Conservation (phyloP, 2,888 invertebrate genomes). For the Ophioninae sp. region DNA sequence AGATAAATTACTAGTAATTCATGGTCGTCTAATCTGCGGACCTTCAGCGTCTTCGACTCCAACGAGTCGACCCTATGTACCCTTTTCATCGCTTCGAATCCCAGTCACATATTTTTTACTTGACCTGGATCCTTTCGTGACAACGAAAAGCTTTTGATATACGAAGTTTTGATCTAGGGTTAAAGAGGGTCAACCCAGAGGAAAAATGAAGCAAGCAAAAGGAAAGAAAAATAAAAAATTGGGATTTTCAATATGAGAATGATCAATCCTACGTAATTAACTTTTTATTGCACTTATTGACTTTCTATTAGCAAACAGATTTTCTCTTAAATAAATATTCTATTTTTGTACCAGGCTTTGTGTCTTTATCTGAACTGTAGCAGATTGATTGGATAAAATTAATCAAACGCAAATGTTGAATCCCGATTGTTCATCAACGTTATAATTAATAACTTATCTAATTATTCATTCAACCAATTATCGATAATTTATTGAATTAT, state of each 20-base stretch:
- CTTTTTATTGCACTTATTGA: no score
- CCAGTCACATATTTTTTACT: slow-evolving; percentile 38
- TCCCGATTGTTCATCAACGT: no score
- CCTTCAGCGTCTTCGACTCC: slow-evolving; percentile 29
- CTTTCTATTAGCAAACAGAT: no score
- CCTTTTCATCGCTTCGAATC: slow-evolving; percentile 37
- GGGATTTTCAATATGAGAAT: not conserved
- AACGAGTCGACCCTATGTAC: slow-evolving; percentile 18
- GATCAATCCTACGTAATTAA: not conserved
- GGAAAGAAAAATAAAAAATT: not conserved
- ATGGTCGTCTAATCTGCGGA: slow-evolving; percentile 49
- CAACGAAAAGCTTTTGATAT: slow-evolving; percentile 14
- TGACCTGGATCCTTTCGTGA: slow-evolving; percentile 17
- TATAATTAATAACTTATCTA: no score
- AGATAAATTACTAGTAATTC: slow-evolving; percentile 49
- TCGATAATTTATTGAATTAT: no score
- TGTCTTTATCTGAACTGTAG: no score
- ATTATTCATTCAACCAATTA: no score
- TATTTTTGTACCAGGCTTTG: no score
- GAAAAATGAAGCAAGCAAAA: not conserved
- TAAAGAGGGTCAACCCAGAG: not conserved
- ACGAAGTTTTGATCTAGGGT: slow-evolving; percentile 3
- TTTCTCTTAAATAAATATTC: no score
- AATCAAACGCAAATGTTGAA: no score
- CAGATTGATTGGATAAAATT: no score